Evolutionary conservation across 2,888 invertebrate genomes (phyloP).

Genomic region (Stratiomys singularior): DNA sequence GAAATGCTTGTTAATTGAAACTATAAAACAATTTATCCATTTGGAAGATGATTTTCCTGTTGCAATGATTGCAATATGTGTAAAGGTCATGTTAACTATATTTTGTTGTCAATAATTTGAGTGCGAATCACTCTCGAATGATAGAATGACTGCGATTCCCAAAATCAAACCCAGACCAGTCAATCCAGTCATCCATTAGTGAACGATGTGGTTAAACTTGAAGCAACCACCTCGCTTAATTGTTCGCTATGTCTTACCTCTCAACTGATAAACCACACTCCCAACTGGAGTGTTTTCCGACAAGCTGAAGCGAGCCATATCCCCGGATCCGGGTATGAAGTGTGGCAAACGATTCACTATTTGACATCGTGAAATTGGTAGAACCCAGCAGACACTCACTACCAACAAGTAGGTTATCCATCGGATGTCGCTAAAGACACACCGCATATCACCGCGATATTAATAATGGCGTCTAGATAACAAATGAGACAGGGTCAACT

Average conservation of each 20-base stretch:
- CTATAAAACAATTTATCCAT: no score
- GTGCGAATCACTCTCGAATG: no score
- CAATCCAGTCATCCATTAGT: background rate
- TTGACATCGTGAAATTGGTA: slow-evolving; percentile 63
- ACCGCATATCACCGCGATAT: slow-evolving; percentile 1
- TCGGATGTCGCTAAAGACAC: slow-evolving; percentile 15
- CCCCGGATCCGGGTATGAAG: slow-evolving; percentile 78
- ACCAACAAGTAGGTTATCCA: slow-evolving; percentile 45
- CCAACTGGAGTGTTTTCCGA: slow-evolving; percentile 80
- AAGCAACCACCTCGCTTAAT: background rate
- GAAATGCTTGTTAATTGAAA: no score
- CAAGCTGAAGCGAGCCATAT: slow-evolving; percentile 80
- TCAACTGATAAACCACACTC: slow-evolving; percentile 79
- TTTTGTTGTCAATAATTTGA: no score
- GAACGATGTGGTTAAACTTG: slow-evolving; percentile 5
- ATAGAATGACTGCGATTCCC: no score
- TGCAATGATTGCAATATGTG: no score
- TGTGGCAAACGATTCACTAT: slow-evolving; percentile 78
- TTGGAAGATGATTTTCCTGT: no score
- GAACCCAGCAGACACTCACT: background rate
- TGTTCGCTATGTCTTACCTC: slow-evolving; percentile 67
- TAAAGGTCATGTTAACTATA: no score
- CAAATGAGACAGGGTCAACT: slow-evolving; percentile 33
- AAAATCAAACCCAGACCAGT: no score
- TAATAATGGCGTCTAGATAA: slow-evolving; percentile 6